Evolutionary conservation across 2,888 invertebrate species (phyloP).

Genomic region (Drosophila demipolita): DNA sequence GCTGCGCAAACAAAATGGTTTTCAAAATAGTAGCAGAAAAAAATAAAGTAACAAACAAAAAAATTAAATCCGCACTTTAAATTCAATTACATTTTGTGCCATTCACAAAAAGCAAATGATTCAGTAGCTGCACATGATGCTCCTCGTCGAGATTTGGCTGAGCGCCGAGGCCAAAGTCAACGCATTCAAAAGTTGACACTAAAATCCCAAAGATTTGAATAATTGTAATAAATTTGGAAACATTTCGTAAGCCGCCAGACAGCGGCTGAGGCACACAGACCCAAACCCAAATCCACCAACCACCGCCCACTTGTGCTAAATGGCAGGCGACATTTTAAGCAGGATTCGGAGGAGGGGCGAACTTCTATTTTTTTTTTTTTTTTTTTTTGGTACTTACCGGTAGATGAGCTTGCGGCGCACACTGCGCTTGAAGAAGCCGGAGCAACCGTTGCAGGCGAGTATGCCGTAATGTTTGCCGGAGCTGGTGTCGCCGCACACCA

Average conservation of each 20-base stretch:
- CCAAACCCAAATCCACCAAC: conserved; percentile 7
- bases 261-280: conserved; percentile 56
- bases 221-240: conserved; percentile 79
- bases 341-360: conserved; percentile 3
- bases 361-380: conserved; percentile 7
- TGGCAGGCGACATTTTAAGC: conserved; percentile 39
- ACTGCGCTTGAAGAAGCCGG: conserved; percentile 99
- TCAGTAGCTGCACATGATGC: conserved; percentile 64
- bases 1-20: background rate
- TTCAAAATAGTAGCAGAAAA: conserved; percentile 18
- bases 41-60: conserved; percentile 40
- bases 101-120: conserved; percentile 19
- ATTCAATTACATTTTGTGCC: conserved; percentile 77
- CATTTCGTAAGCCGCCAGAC: conserved; percentile 74
- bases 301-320: conserved; percentile 35
- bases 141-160: too few relatives aligned
- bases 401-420: conserved; percentile 98
- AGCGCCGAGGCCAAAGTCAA: conserved; percentile 47
- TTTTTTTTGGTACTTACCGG: conserved; percentile 88
- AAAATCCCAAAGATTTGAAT: conserved; percentile 79
- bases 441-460: conserved; percentile 99
- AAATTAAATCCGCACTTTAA: conserved; percentile 72
- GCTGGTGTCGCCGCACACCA: conserved; percentile 98
- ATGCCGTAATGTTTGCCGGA: conserved; percentile 99
- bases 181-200: conserved; percentile 81